phyloP scores from a whole-genome alignment of 2,113 vertebrate species.

The Ailuropoda melanoleuca region DNA sequence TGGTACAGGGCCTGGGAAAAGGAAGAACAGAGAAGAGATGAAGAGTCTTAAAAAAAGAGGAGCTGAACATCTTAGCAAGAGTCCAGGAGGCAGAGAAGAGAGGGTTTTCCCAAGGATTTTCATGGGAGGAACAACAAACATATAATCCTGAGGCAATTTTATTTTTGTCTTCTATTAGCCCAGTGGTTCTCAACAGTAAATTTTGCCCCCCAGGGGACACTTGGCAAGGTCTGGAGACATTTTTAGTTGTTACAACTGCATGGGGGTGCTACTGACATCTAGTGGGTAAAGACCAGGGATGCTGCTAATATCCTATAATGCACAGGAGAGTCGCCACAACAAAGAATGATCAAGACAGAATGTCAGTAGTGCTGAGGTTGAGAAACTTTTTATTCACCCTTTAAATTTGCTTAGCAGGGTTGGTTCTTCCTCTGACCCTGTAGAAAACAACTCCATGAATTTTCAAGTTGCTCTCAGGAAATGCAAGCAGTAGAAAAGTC shows the following conservation, averaged over 20 bases:
- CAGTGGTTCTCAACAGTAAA: background rate
- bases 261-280: background rate
- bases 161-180: background rate
- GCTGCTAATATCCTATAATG: background rate
- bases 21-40: background rate
- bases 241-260: background rate
- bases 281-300: background rate
- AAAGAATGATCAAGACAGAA: background rate
- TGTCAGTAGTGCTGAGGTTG: background rate
- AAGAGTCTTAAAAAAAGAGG: background rate
- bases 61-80: background rate
- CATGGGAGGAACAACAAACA: background rate
- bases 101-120: background rate
- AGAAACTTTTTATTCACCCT: background rate
- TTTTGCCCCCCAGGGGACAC: background rate
- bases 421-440: background rate
- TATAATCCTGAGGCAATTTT: background rate
- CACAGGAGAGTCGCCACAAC: background rate
- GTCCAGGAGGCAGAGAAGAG: background rate
- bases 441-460: slow-evolving; percentile 10
- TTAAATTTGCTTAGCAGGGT: background rate
- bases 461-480: background rate
- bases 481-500: background rate
- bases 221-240: background rate
- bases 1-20: background rate